A percentile compares a stretch with the other conserved stretches of the same genome.
Conservation (phyloP, 1,140 invertebrate genomes). For the Hylaeus anthracinus region DNA sequence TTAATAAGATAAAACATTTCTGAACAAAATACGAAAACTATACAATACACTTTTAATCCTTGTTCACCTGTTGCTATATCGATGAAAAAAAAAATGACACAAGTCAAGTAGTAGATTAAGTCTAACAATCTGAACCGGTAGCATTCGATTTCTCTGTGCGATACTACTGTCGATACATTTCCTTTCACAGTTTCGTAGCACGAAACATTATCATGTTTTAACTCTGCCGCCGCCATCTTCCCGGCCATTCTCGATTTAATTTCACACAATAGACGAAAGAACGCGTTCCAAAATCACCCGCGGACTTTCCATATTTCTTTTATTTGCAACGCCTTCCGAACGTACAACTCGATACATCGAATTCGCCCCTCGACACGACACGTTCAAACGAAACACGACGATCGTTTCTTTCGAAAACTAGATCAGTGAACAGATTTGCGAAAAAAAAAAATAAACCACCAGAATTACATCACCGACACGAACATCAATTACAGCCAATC, state of each 20-base stretch:
- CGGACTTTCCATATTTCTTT: conserved; percentile 1
- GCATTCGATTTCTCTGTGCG: conserved; percentile 59
- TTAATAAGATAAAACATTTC: conserved; percentile 10
- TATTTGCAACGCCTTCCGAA: not conserved
- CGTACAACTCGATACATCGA: not conserved
- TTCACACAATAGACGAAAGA: conserved; percentile 29
- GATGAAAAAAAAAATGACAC: conserved; percentile 71
- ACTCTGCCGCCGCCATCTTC: conserved; percentile 75
- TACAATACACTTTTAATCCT: conserved; percentile 28
- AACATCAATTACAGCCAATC: conserved; percentile 17
- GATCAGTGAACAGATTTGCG: not conserved
- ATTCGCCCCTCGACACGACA: not conserved
- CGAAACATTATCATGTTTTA: conserved; percentile 65
- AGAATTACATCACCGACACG: not conserved
- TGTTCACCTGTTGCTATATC: conserved; percentile 76
- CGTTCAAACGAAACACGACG: not conserved
- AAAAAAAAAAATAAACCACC: not conserved
- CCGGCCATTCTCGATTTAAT: conserved; percentile 49
- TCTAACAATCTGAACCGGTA: conserved; percentile 68
- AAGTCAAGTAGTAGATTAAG: conserved; percentile 72
- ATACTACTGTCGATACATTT: conserved; percentile 44
- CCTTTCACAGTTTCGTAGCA: conserved; percentile 57
- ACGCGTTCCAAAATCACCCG: conserved; percentile 29
- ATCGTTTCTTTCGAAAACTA: not conserved
- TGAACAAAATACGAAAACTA: not conserved